A percentile compares a stretch with the other conserved stretches of the same genome.
Evolutionary conservation across 2,888 invertebrate species (phyloP).

Genomic region (Strigamia transsilvanica): DNA sequence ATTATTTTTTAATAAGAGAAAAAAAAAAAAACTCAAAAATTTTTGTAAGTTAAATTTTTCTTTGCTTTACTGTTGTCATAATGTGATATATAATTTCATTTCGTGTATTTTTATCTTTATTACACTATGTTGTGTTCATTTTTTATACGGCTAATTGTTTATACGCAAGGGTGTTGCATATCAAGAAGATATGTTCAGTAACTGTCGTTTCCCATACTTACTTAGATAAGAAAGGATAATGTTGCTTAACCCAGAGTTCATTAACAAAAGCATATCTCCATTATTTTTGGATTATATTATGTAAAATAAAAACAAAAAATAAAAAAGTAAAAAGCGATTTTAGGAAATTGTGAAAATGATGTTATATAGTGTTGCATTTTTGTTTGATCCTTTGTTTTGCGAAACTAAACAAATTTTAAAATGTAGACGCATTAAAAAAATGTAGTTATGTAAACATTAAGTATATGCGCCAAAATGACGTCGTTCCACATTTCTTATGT

Average conservation of each 20-base stretch:
- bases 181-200: conserved; percentile 25
- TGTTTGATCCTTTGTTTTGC: not conserved
- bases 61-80: conserved; percentile 26
- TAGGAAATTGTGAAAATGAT: conserved; percentile 10
- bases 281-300: conserved; percentile 25
- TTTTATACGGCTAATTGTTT: conserved; percentile 30
- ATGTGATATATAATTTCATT: conserved; percentile 16
- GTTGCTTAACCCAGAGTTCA: conserved; percentile 30
- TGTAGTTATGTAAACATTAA: conserved; percentile 7
- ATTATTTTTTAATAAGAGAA: not conserved
- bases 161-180: conserved; percentile 30
- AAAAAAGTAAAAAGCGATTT: not conserved
- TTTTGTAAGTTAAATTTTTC: not conserved
- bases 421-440: conserved; percentile 6
- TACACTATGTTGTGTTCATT: not conserved
- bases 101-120: not conserved
- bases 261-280: conserved; percentile 24
- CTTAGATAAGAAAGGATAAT: conserved; percentile 25
- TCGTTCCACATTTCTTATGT: not conserved
- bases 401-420: not conserved
- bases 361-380: conserved; percentile 5
- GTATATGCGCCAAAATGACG: conserved; percentile 1
- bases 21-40: not conserved
- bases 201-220: conserved; percentile 21
- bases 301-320: conserved; percentile 8